Base-by-base conservation (phyloP, 2,888 invertebrate species). In the Chirona hameri region DNA sequence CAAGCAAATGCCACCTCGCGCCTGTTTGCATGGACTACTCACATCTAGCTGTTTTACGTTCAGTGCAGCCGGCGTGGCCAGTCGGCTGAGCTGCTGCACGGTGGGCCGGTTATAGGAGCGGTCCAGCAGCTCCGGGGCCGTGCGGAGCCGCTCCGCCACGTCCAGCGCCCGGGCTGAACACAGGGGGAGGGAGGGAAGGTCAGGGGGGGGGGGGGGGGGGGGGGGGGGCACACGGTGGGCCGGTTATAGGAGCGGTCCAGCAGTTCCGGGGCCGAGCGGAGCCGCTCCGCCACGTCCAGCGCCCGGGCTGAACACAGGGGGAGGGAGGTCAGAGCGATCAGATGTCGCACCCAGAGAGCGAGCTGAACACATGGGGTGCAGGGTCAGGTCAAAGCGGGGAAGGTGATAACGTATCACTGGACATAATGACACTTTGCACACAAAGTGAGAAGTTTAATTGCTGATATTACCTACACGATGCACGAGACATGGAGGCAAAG, bases 251-350 rank as follows among this genome's bases (percentile, higher is more conserved):
- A 91, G 81, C 93, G 90, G 21, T 90, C 90, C 1, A 95, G 86
- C 15, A 95, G 88, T 0, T 90, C 89, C 0, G 94, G 93, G 87
- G 94, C 93, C 0, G 95, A 95, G 85, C 93, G 91, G 82, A 95
- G 88, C 84, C 92, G 91, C 85, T 92, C 90, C 0, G 92, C 92
- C 12, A 94, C 86, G 87, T 94, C 91, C 88, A 94, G 93, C 46
- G 24, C 4, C 5, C 69, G 29, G 12, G 39, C 55, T 55, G 21
- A 3, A 83, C 79, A 57, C 12, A 52, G 52, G 39, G 39, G 7
- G 39, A 39, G 39, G 39, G 39, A n/a, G n/a, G n/a, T n/a, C 39
- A 39, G 39, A 39, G 39, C 39, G 39, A 39, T 39, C 39, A 39
- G 39, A 39, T 2, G 39, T 39, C 39, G 7, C 39, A 7, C 39